Evolutionary conservation across 2,113 vertebrate species (phyloP), one percentile per base, ranked within the genome.

Genomic region (Nematolebias whitei): DNA sequence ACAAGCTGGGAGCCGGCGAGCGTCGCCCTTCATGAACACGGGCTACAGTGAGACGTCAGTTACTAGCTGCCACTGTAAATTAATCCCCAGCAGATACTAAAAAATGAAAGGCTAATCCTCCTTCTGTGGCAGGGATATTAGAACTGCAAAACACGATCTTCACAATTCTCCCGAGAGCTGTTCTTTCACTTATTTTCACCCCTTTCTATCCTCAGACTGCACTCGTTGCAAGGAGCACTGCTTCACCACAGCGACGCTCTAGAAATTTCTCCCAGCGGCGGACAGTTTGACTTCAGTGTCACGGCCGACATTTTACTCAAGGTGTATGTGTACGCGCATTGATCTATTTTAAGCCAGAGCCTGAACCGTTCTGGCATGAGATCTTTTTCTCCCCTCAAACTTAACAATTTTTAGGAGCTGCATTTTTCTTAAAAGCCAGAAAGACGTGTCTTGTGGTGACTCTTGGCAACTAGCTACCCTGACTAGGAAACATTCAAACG

Each of bases 51-150:
- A 22, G 57, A 53, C 79, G 78, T 76, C 59, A 24, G 74, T 87
- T 81, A 72, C 77, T 39, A n/a, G 57, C 71, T 76, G 85, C 71
- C 61, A 77, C 76, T 85, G 81, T 79, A 87, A 85, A 87, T 79
- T 61, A 88, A 87, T 82, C 77, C 77, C 78, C 53, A 64, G 56
- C 57, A 84, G 75, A 86, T 45, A 79, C 61, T 72, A 62, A 32
- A 54, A 71, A 73, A 83, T 49, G 44, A 80, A 83, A 78, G 67
- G 63, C 63, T 82, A 85, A 83, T 83, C 78, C 76, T 71, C 41
- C 62, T 63, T 63, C 63, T 62, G 69, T 41, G 68, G 78, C 79
- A 52, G 73, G 62, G 76, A 83, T 74, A 73, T 64, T 67, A 74
- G 60, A 77, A 61, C 38, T 29, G 73, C 14, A 60, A 77, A 84